A percentile compares a stretch with the other conserved stretches of the same genome.
Evolutionary conservation across 2,888 invertebrate genomes (phyloP).

Genomic region (Cryptus viduatorius): DNA sequence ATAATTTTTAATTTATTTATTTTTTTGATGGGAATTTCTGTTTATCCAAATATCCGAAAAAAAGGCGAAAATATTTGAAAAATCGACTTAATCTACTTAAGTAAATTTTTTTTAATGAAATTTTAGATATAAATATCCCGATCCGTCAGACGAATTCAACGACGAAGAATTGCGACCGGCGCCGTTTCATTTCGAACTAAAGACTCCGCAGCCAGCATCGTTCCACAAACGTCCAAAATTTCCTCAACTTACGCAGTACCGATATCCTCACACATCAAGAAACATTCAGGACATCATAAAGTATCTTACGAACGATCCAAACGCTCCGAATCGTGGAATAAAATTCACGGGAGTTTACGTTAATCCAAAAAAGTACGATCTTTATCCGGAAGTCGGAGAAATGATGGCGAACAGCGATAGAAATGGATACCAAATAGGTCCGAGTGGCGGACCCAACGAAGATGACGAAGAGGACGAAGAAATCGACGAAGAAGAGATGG

Average conservation of each 20-base stretch:
- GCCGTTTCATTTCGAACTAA: conserved; percentile 85
- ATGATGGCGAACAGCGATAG: conserved; percentile 77
- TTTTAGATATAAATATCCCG: conserved; percentile 75
- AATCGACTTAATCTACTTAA: no score
- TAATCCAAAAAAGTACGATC: conserved; percentile 81
- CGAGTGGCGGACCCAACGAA: conserved; percentile 5
- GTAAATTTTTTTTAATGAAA: background rate
- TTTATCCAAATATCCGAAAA: no score
- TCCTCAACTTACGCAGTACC: conserved; percentile 82
- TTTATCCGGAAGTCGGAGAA: conserved; percentile 73
- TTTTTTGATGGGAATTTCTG: no score
- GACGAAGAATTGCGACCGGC: conserved; percentile 85
- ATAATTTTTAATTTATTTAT: no score
- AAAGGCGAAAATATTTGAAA: background rate
- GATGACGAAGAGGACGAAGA: conserved; percentile 69
- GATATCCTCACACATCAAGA: conserved; percentile 81
- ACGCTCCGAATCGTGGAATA: conserved; percentile 78
- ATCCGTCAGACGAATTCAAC: conserved; percentile 72
- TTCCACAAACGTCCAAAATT: conserved; percentile 80
- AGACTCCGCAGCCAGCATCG: conserved; percentile 79
- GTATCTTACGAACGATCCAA: conserved; percentile 78
- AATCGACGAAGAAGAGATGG: conserved; percentile 40
- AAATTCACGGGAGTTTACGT: conserved; percentile 84
- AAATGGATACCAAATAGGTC: conserved; percentile 68
- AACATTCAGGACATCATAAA: conserved; percentile 84